These are phyloP conservation scores for Psylliodes chrysocephalus DNA, from an alignment of 2,888 invertebrate genomes.

Conservation along the genomic window DNA sequence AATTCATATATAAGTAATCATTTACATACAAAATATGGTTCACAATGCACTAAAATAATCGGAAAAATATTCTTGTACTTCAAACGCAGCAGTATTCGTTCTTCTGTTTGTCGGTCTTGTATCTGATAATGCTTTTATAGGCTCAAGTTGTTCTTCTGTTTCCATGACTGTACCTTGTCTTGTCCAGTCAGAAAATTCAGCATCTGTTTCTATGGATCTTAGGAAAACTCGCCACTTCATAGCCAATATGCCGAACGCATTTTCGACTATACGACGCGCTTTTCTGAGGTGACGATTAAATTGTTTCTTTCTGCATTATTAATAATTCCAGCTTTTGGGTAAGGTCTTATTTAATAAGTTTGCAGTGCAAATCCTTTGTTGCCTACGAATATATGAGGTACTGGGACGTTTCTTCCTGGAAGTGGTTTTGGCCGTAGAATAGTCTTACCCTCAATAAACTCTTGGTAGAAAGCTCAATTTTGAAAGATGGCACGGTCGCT, in stretches of 20 bases:
- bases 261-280: no score
- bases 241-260: background rate
- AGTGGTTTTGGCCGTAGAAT: slow-evolving; percentile 6
- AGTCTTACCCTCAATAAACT: slow-evolving; percentile 8
- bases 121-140: no score
- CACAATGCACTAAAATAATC: no score
- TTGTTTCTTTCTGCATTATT: slow-evolving; percentile 11
- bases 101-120: no score
- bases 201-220: background rate
- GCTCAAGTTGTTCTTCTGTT: background rate
- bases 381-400: slow-evolving; percentile 18
- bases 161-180: background rate
- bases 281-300: background rate
- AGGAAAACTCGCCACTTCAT: slow-evolving; percentile 4
- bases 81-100: no score
- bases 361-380: slow-evolving; percentile 21
- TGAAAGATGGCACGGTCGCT: slow-evolving; percentile 20
- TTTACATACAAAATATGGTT: no score
- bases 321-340: slow-evolving; percentile 14
- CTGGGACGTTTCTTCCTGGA: slow-evolving; percentile 11
- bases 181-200: background rate
- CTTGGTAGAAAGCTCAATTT: slow-evolving; percentile 23
- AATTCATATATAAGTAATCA: background rate
- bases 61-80: no score
- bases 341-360: slow-evolving; percentile 23